Percentiles rank a stretch among this genome's conserved stretches.
Conservation (phyloP, 2,888 invertebrate species). For the Leptarthrus brevirostris region DNA sequence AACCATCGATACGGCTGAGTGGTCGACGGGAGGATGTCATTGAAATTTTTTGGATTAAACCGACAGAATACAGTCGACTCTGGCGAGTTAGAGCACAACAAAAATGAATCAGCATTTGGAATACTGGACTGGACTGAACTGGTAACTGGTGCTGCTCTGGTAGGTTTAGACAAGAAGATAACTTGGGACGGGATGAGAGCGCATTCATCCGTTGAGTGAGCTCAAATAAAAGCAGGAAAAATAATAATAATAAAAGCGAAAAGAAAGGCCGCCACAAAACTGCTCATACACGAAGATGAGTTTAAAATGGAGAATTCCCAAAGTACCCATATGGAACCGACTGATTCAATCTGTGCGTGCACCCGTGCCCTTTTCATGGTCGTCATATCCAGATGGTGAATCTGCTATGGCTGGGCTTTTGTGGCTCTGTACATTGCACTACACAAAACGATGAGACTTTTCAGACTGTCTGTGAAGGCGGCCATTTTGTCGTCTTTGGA, state of each 20-base stretch:
- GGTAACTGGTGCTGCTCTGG: too few relatives aligned
- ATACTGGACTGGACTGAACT: too few relatives aligned
- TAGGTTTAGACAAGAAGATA: too few relatives aligned
- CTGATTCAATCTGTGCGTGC: slow-evolving; percentile 39
- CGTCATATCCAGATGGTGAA: not conserved
- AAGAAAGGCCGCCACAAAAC: slow-evolving; percentile 26
- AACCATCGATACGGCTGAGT: not conserved
- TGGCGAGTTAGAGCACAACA: not conserved
- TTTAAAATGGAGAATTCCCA: slow-evolving; percentile 32
- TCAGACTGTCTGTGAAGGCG: slow-evolving; percentile 15
- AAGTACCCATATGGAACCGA: slow-evolving; percentile 30
- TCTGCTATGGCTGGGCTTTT: too few relatives aligned
- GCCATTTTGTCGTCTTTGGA: slow-evolving; percentile 32
- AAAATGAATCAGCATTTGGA: too few relatives aligned
- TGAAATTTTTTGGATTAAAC: not conserved
- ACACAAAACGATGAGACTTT: not conserved
- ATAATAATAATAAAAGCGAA: slow-evolving; percentile 29
- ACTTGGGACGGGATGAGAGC: slow-evolving; percentile 31
- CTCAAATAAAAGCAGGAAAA: slow-evolving; percentile 21
- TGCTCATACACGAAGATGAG: slow-evolving; percentile 9
- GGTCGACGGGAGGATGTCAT: not conserved
- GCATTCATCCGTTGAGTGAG: slow-evolving; percentile 42
- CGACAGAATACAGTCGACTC: not conserved
- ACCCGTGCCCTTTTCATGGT: slow-evolving; percentile 34
- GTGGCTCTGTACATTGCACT: too few relatives aligned